Percentiles rank a stretch among this genome's conserved stretches.
phyloP scores from a whole-genome alignment of 1,140 invertebrate genomes.

The Saccostrea echinata region DNA sequence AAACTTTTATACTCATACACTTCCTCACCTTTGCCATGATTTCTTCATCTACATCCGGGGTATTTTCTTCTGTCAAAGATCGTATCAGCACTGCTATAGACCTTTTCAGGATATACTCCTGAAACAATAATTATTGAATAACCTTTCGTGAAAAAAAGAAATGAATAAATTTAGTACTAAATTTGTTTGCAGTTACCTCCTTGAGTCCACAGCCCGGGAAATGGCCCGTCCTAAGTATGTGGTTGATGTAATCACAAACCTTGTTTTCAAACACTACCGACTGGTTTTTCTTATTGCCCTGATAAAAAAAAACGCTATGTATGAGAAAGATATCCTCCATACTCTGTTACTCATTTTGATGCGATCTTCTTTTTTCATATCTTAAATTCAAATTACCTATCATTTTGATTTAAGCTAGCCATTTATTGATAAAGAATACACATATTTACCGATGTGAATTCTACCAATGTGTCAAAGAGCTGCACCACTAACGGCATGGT shows the following conservation, averaged over 20 bases:
- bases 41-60: slow-evolving; percentile 32
- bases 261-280: slow-evolving; percentile 77
- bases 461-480: slow-evolving; percentile 75
- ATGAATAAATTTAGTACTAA: too few relatives aligned
- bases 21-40: slow-evolving; percentile 1
- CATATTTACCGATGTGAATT: slow-evolving; percentile 75
- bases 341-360: too few relatives aligned
- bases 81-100: slow-evolving; percentile 66
- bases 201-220: slow-evolving; percentile 67
- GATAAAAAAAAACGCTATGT: slow-evolving; percentile 36
- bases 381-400: too few relatives aligned
- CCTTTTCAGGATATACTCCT: slow-evolving; percentile 66
- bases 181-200: slow-evolving; percentile 60
- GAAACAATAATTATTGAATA: background rate
- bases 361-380: too few relatives aligned
- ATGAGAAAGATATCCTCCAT: background rate
- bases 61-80: slow-evolving; percentile 70
- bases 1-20: too few relatives aligned
- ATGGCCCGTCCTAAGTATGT: slow-evolving; percentile 72
- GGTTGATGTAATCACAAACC: slow-evolving; percentile 77
- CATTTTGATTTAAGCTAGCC: too few relatives aligned
- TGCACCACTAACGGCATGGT: slow-evolving; percentile 72
- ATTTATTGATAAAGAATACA: background rate
- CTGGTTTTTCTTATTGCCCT: slow-evolving; percentile 76
- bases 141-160: too few relatives aligned